Percentiles rank a stretch among this genome's conserved stretches.
Evolutionary conservation across 1,140 invertebrate genomes (phyloP).

Genomic region (Scaptomyza pallida): DNA sequence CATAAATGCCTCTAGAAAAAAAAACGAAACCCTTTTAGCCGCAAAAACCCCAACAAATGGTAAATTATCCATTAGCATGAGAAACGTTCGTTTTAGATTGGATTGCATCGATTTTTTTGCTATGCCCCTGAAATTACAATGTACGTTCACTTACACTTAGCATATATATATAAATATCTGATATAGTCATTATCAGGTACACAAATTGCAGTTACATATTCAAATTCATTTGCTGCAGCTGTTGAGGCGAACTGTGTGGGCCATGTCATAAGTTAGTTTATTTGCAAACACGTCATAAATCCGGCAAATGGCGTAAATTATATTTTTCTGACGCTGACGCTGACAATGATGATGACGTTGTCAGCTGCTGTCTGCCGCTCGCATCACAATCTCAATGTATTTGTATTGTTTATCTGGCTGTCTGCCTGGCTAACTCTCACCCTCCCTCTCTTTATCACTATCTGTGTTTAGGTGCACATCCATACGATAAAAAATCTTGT

Average conservation of each 20-base stretch:
- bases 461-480: conserved; percentile 24
- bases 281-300: conserved; percentile 19
- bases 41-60: not conserved
- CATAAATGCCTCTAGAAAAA: not conserved
- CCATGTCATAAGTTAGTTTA: not conserved
- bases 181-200: not conserved
- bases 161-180: not conserved
- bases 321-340: conserved; percentile 17
- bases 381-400: conserved; percentile 30
- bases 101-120: conserved; percentile 17
- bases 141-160: not conserved
- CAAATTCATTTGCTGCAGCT: conserved; percentile 9
- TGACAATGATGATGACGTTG: conserved; percentile 51
- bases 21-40: not conserved
- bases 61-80: conserved; percentile 19
- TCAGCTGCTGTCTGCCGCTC: conserved; percentile 39
- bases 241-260: not conserved
- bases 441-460: too few relatives aligned
- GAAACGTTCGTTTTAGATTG: conserved; percentile 12
- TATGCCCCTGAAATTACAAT: conserved; percentile 1
- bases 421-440: conserved; percentile 21
- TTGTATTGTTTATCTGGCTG: conserved; percentile 34
- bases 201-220: not conserved
- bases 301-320: conserved; percentile 27
- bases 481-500: conserved; percentile 35